Evolutionary conservation across 2,113 vertebrate genomes (phyloP).

Genomic region (Crotalus horridus): DNA sequence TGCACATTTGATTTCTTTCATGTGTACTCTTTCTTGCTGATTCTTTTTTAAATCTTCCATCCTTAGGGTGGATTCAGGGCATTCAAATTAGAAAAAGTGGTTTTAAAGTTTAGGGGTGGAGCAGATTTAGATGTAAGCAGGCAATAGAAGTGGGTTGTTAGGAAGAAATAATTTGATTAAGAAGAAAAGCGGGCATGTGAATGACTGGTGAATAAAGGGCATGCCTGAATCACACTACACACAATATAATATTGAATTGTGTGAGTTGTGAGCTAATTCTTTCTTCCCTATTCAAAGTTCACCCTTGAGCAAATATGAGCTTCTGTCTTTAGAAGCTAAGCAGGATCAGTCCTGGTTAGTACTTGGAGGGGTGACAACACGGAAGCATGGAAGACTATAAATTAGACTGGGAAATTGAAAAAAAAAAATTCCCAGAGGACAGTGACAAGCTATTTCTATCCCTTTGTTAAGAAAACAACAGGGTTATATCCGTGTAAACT

Average conservation of each 20-base stretch:
- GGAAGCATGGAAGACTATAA: neutral
- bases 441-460: neutral
- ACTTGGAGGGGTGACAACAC: neutral
- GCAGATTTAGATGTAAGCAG: neutral
- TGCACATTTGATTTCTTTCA: neutral
- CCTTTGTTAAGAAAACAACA: neutral
- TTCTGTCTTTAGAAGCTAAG: neutral
- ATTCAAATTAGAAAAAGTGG: neutral
- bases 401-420: neutral
- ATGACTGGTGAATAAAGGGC: too few relatives aligned
- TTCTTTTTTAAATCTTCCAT: neutral
- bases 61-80: neutral
- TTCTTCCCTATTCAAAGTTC: neutral
- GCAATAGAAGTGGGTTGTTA: neutral
- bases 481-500: neutral
- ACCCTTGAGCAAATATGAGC: neutral
- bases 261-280: neutral
- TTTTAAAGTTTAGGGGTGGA: neutral
- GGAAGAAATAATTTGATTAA: neutral
- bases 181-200: neutral
- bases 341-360: neutral
- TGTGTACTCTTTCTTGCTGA: neutral
- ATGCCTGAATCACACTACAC: neutral
- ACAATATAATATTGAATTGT: neutral
- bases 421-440: neutral